Percentiles rank a stretch among this genome's conserved stretches.
These are phyloP conservation scores for Cuniculus paca DNA, from an alignment of 2,797 vertebrate genomes.

Conservation along the genomic window DNA sequence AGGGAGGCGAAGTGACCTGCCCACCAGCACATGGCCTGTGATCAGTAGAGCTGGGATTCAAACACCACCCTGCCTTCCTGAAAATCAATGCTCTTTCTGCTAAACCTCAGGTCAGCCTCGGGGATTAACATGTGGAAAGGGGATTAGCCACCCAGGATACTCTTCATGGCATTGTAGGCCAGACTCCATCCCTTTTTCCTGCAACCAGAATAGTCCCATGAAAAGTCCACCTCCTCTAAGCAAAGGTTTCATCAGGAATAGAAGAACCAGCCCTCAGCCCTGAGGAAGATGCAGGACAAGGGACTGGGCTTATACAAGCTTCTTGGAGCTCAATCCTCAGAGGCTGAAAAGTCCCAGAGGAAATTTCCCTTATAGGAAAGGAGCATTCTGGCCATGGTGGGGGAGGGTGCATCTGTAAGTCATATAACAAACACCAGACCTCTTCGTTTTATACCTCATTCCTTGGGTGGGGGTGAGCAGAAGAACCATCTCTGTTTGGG, in stretches of 20 bases:
- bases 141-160: not conserved
- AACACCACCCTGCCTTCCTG: not conserved
- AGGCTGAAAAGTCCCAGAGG: slow-evolving; percentile 25
- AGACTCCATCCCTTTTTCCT: not conserved
- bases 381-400: not conserved
- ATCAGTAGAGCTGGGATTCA: not conserved
- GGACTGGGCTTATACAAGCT: not conserved
- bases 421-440: slow-evolving; percentile 75
- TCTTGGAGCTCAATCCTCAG: not conserved
- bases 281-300: not conserved
- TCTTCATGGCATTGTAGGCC: not conserved
- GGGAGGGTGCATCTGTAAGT: slow-evolving; percentile 68
- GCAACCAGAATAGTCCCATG: not conserved
- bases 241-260: not conserved
- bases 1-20: not conserved
- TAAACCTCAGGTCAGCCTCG: not conserved
- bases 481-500: slow-evolving; percentile 64
- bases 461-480: slow-evolving; percentile 70
- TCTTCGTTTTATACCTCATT: slow-evolving; percentile 72
- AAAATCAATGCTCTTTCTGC: not conserved
- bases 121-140: not conserved
- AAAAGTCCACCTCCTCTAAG: not conserved
- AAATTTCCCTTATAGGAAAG: slow-evolving; percentile 60
- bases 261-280: not conserved
- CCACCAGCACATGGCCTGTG: not conserved